Percentiles rank a stretch among this genome's conserved stretches.
These are phyloP conservation scores for Perca fluviatilis DNA, from an alignment of 2,113 vertebrate species.

Conservation along the genomic window DNA sequence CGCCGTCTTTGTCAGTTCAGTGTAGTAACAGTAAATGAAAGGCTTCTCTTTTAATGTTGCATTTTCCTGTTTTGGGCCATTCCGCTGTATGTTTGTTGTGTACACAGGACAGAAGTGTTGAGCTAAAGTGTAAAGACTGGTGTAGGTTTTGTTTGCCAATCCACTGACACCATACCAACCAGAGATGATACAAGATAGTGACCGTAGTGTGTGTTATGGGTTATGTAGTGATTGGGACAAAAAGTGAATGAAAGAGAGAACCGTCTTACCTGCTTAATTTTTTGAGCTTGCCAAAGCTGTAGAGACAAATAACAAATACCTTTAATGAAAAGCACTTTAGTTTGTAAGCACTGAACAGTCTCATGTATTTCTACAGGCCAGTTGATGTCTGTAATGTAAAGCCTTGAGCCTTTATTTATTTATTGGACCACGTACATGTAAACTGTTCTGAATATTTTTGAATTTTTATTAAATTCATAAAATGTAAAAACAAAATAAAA, in stretches of 20 bases:
- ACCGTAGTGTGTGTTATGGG: background rate
- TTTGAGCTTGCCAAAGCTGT: slow-evolving; percentile 94
- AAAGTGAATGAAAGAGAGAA: background rate
- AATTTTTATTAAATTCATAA: no score
- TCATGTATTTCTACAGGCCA: background rate
- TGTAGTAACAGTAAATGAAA: background rate
- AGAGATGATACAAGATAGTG: slow-evolving; percentile 36
- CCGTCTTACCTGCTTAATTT: slow-evolving; percentile 92
- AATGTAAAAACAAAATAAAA: no score
- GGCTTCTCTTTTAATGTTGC: background rate
- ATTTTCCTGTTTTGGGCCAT: background rate
- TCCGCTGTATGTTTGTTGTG: background rate
- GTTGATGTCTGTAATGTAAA: background rate
- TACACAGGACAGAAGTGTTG: background rate
- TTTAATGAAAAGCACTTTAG: background rate
- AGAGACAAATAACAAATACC: slow-evolving; percentile 17
- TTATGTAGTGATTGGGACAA: background rate
- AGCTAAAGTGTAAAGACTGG: background rate
- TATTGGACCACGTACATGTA: no score
- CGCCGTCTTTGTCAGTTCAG: background rate
- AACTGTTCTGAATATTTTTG: no score
- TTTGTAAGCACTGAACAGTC: background rate
- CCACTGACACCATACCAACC: slow-evolving; percentile 2
- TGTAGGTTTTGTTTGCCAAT: background rate
- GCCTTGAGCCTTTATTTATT: no score